A percentile compares a stretch with the other conserved stretches of the same genome.
These are phyloP conservation scores for Zygothrica quintamaculata DNA, from an alignment of 2,888 invertebrate genomes.

Conservation along the genomic window DNA sequence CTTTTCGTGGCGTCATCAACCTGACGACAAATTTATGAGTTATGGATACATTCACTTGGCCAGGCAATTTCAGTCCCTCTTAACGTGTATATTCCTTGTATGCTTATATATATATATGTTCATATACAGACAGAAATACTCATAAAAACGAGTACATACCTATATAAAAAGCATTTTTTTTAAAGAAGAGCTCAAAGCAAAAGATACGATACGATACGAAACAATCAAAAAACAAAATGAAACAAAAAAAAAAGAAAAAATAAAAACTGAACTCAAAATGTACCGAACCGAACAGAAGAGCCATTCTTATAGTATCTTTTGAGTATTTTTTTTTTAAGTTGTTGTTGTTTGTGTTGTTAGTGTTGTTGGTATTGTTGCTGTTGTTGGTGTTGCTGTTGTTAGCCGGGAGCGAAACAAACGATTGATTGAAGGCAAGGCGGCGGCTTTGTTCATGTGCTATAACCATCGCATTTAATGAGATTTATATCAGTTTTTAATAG, in stretches of 20 bases:
- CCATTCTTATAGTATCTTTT: constrained; percentile 56
- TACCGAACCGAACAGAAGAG: constrained; percentile 41
- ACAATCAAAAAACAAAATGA: constrained; percentile 21
- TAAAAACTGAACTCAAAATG: constrained; percentile 24
- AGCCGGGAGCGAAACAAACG: constrained; percentile 77
- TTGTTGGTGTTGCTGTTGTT: too few species aligned
- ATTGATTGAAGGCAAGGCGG: constrained; percentile 74
- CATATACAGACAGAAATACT: constrained; percentile 19
- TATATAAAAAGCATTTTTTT: constrained; percentile 45
- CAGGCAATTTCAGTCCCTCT: constrained; percentile 16
- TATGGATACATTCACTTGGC: constrained; percentile 50
- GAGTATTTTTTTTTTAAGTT: constrained; percentile 24
- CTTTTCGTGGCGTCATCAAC: constrained; percentile 55
- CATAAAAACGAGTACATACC: constrained; percentile 31
- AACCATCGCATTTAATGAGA: constrained; percentile 80
- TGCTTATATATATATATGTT: too few species aligned
- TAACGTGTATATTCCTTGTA: neutral
- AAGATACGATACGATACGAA: constrained; percentile 8
- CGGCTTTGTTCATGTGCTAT: constrained; percentile 75
- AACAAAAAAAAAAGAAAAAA: constrained; percentile 22
- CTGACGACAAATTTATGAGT: constrained; percentile 65
- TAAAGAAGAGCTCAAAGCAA: constrained; percentile 38
- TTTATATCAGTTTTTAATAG: constrained; percentile 80
- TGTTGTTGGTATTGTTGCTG: too few species aligned
- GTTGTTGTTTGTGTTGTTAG: too few species aligned